A percentile compares a stretch with the other conserved stretches of the same genome.
Conservation (phyloP, 2,113 vertebrate genomes). For the Periophthalmus modestus region DNA sequence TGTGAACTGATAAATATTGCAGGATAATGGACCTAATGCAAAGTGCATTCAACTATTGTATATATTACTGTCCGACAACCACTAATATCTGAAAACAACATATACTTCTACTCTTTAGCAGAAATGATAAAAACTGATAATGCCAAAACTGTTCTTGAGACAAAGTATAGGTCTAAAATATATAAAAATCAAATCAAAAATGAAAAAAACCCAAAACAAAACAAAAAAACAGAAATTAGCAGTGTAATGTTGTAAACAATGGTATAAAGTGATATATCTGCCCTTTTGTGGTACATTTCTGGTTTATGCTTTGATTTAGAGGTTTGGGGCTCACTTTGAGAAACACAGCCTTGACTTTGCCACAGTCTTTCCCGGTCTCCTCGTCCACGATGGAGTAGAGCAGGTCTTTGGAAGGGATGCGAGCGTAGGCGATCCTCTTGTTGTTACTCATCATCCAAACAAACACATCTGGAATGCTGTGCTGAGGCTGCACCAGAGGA, state of each 20-base stretch:
- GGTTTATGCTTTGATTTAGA: too few relatives aligned
- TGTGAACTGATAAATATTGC: neutral
- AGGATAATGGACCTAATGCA: neutral
- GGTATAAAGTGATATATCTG: too few relatives aligned
- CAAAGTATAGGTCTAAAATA: neutral
- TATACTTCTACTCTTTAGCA: too few relatives aligned
- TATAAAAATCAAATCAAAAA: neutral
- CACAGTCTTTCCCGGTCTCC: slow-evolving; percentile 94
- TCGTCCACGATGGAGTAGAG: slow-evolving; percentile 93
- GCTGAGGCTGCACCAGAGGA: slow-evolving; percentile 83
- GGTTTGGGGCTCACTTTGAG: slow-evolving; percentile 81
- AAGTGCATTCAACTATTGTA: too few relatives aligned
- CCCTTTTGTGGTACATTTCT: neutral
- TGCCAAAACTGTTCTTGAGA: too few relatives aligned
- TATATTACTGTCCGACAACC: too few relatives aligned
- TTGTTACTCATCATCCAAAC: slow-evolving; percentile 98
- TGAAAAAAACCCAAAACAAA: too few relatives aligned
- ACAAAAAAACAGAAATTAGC: too few relatives aligned
- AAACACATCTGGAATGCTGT: slow-evolving; percentile 94
- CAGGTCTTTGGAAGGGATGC: slow-evolving; percentile 92
- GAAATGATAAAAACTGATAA: too few relatives aligned
- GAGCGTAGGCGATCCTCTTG: slow-evolving; percentile 91
- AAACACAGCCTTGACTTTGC: slow-evolving; percentile 94
- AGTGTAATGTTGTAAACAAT: too few relatives aligned
- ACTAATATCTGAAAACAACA: too few relatives aligned